phyloP scores from a whole-genome alignment of 2,888 invertebrate genomes.

The Oscheius onirici region DNA sequence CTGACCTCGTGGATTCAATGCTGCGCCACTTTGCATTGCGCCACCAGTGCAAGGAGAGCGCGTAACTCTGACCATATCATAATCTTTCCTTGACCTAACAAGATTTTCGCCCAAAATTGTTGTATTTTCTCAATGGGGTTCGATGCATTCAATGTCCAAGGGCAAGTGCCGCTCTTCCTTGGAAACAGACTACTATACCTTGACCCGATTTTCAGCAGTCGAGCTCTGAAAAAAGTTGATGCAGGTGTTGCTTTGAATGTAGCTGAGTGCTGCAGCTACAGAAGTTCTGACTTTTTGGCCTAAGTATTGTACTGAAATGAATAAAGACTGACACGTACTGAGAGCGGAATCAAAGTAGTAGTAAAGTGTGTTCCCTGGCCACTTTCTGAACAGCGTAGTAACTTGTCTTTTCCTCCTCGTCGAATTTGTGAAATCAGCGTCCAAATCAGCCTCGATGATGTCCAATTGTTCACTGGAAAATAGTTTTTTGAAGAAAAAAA shows the following conservation, averaged over 20 bases:
- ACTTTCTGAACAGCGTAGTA: conserved; percentile 31
- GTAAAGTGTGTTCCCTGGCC: conserved; percentile 42
- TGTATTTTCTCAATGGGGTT: too few relatives aligned
- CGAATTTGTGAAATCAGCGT: too few relatives aligned
- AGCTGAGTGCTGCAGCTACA: conserved; percentile 26
- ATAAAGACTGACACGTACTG: background rate
- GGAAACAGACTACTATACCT: conserved; percentile 25
- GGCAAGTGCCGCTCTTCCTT: too few relatives aligned
- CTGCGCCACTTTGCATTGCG: too few relatives aligned
- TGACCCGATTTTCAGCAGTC: conserved; percentile 40
- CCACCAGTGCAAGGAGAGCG: too few relatives aligned
- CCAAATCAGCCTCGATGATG: background rate
- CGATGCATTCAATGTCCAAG: too few relatives aligned
- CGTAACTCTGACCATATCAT: too few relatives aligned
- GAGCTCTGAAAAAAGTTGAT: conserved; percentile 35
- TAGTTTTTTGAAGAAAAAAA: too few relatives aligned
- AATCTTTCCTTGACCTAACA: too few relatives aligned
- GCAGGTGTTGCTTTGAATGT: conserved; percentile 34
- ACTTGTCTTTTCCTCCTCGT: conserved; percentile 40
- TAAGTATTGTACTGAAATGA: background rate
- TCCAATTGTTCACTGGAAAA: conserved; percentile 18
- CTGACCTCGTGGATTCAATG: too few relatives aligned
- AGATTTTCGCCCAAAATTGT: too few relatives aligned
- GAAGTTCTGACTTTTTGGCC: conserved; percentile 23
- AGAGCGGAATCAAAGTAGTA: conserved; percentile 41